phyloP scores from a whole-genome alignment of 2,113 vertebrate species.

The Eidolon helvum region DNA sequence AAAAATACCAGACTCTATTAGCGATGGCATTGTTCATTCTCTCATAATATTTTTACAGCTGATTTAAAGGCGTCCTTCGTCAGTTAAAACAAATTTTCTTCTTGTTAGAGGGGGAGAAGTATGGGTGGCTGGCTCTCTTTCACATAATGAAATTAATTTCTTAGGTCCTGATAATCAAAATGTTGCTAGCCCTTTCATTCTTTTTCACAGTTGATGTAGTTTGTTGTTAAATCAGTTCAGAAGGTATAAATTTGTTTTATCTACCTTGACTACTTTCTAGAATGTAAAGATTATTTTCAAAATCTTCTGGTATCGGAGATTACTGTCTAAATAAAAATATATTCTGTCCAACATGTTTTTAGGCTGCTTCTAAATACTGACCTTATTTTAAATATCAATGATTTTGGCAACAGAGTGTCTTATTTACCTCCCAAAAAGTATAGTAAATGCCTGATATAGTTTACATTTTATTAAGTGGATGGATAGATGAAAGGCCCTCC shows the following conservation, averaged over 20 bases:
- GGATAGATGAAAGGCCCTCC: neutral
- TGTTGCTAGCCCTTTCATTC: neutral
- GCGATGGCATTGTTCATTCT: neutral
- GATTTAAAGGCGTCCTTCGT: neutral
- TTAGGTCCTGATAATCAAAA: neutral
- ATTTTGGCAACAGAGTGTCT: neutral
- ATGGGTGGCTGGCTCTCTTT: neutral
- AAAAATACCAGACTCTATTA: neutral
- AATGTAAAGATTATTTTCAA: constrained; percentile 10
- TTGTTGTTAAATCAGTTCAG: neutral
- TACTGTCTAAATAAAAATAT: constrained; percentile 19
- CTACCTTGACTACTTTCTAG: neutral
- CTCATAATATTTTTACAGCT: neutral
- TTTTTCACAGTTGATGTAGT: neutral
- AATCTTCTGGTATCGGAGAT: neutral
- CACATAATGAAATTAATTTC: constrained; percentile 24
- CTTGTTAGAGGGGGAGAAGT: neutral
- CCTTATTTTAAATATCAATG: neutral
- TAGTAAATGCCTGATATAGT: neutral
- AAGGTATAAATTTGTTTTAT: too few relatives aligned
- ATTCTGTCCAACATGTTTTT: constrained; percentile 4
- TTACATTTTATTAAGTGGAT: neutral
- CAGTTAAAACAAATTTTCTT: constrained; percentile 12
- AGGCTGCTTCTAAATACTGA: constrained; percentile 10
- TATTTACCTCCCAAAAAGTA: neutral